These are phyloP conservation scores for Hydractinia symbiolongicarpus DNA, from an alignment of 30 jellyfish, hydroid and myxozoan species.

Conservation along the genomic window DNA sequence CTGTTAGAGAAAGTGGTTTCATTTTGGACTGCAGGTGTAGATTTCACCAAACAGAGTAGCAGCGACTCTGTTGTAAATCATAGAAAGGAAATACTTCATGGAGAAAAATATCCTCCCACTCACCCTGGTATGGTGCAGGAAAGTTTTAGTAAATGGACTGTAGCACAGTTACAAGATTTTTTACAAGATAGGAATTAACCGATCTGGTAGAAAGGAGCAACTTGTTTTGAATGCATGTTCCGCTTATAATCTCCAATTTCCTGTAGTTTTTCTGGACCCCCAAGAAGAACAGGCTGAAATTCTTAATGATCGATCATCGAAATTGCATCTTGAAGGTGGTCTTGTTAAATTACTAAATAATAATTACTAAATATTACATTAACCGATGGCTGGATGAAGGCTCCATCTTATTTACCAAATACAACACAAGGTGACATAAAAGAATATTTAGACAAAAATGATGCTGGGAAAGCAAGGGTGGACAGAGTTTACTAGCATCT, in stretches of 20 bases:
- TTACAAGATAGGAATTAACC: neutral
- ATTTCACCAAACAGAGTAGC: neutral
- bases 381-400: neutral
- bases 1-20: neutral
- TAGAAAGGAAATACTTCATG: neutral
- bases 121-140: neutral
- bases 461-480: constrained; percentile 36
- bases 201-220: neutral
- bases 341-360: neutral
- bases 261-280: neutral
- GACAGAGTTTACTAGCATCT: constrained; percentile 35
- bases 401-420: neutral
- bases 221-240: neutral
- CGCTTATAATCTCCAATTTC: neutral
- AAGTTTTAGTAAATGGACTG: neutral
- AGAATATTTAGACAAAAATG: neutral
- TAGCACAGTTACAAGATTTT: neutral
- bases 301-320: neutral
- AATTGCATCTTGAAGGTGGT: neutral
- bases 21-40: neutral
- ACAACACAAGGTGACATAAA: neutral
- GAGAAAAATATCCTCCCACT: neutral
- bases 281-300: neutral
- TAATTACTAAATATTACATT: too few species aligned
- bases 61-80: neutral